Evolutionary conservation across 2,888 invertebrate genomes (phyloP).

Genomic region (Oligia fasciuncula): DNA sequence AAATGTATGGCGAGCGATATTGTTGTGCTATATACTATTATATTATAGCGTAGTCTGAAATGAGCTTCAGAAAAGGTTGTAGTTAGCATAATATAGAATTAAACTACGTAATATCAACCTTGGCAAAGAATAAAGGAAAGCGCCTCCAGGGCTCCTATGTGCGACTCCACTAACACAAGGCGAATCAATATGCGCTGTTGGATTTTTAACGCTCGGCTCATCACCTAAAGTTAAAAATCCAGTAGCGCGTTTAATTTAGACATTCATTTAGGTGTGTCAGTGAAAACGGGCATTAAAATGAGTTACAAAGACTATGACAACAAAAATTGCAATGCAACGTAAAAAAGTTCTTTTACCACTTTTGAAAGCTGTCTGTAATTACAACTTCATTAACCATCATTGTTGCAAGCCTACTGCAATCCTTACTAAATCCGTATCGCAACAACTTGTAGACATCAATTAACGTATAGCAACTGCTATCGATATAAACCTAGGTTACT

Average conservation of each 20-base stretch:
- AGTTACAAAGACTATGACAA: background rate
- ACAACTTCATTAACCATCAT: background rate
- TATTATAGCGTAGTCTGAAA: too few species aligned
- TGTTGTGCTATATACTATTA: too few species aligned
- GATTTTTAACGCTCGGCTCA: background rate
- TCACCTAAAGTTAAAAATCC: background rate
- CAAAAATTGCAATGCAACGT: background rate
- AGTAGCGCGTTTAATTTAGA: background rate
- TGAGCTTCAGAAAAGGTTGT: background rate
- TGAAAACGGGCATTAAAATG: background rate
- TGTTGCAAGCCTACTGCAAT: background rate
- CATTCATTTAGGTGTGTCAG: background rate
- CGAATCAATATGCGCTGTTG: background rate
- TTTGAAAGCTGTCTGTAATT: background rate
- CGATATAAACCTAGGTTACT: constrained; percentile 21
- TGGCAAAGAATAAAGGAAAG: background rate
- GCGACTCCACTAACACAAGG: too few species aligned
- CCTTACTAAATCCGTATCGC: constrained; percentile 1
- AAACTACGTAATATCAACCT: background rate
- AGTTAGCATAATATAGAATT: background rate
- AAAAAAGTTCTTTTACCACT: background rate
- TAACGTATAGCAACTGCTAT: constrained; percentile 5
- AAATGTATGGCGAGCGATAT: too few species aligned
- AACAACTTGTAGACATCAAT: constrained; percentile 20
- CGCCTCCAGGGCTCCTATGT: too few species aligned